These are phyloP conservation scores for Caenorhabditis wallacei DNA, from an alignment of 2,888 invertebrate genomes.

Conservation along the genomic window DNA sequence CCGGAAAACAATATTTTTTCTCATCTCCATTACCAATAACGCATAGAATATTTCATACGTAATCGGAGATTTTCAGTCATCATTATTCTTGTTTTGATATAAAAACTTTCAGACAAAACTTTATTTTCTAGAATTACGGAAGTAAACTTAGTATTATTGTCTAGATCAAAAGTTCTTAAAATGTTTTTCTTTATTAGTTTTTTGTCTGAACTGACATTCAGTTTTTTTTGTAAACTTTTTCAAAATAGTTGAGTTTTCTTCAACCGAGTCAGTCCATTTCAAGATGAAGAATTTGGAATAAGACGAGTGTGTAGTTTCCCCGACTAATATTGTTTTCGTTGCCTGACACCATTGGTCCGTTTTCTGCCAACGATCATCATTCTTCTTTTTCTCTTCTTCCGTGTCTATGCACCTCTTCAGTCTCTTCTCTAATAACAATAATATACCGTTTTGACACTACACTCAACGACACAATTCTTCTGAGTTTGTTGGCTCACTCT, in stretches of 20 bases:
- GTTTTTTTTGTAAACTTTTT: too few relatives aligned
- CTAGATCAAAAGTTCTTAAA: too few relatives aligned
- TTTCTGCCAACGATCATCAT: constrained; percentile 21
- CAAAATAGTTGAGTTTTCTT: neutral
- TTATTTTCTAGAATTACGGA: too few relatives aligned
- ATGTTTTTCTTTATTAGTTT: too few relatives aligned
- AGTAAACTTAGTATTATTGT: too few relatives aligned
- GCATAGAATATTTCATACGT: too few relatives aligned
- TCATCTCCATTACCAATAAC: too few relatives aligned
- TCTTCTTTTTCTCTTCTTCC: neutral
- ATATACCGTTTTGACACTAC: constrained; percentile 3
- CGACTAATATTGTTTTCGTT: constrained; percentile 28
- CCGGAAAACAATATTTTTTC: neutral
- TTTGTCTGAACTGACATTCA: too few relatives aligned
- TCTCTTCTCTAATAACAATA: constrained; percentile 25
- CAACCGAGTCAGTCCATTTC: neutral
- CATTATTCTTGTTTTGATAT: too few relatives aligned
- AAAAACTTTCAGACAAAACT: too few relatives aligned
- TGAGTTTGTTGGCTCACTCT: constrained; percentile 33
- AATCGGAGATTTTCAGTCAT: too few relatives aligned
- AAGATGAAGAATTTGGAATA: constrained; percentile 9
- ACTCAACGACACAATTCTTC: neutral
- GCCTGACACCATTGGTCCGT: neutral
- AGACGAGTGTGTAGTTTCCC: constrained; percentile 37
- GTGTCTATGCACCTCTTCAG: constrained; percentile 15